Evolutionary conservation across 2,888 invertebrate genomes (phyloP).

Genomic region (Ormyrus pomaceus): DNA sequence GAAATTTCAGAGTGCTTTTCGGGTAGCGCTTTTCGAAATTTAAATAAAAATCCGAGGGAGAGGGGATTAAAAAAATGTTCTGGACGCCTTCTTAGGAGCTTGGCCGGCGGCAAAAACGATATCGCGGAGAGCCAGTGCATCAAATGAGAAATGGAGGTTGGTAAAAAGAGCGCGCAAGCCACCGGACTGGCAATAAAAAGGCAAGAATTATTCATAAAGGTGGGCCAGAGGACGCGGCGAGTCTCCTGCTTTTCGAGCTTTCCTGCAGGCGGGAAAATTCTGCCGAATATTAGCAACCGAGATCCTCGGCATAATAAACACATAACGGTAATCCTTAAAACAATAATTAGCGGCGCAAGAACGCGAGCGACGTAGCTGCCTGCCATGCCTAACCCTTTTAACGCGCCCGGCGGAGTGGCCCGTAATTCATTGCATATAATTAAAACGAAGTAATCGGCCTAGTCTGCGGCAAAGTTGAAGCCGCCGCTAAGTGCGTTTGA

Average conservation of each 20-base stretch:
- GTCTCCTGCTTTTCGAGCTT: slow-evolving; percentile 18
- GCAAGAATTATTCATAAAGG: slow-evolving; percentile 74
- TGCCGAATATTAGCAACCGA: slow-evolving; percentile 66
- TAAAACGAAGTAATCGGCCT: slow-evolving; percentile 49
- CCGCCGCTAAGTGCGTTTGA: background rate
- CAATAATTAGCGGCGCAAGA: slow-evolving; percentile 73
- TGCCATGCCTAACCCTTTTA: slow-evolving; percentile 19
- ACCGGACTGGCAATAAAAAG: slow-evolving; percentile 50
- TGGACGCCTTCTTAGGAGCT: too few relatives aligned
- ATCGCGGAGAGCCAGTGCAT: background rate
- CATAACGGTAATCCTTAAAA: slow-evolving; percentile 76
- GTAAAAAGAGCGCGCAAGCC: slow-evolving; percentile 7
- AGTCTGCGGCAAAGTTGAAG: background rate
- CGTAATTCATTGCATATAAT: slow-evolving; percentile 36
- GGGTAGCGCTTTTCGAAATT: too few relatives aligned
- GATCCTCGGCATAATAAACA: slow-evolving; percentile 72
- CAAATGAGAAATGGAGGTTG: background rate
- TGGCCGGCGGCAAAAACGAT: background rate
- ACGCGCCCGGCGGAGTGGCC: background rate
- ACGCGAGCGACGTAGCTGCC: slow-evolving; percentile 21
- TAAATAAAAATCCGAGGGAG: too few relatives aligned
- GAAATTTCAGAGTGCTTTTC: too few relatives aligned
- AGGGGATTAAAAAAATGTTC: too few relatives aligned
- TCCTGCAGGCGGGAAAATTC: slow-evolving; percentile 66
- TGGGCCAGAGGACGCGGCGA: slow-evolving; percentile 58